Evolutionary conservation across 2,888 invertebrate genomes (phyloP).

Genomic region (Oxystoma pomonae): DNA sequence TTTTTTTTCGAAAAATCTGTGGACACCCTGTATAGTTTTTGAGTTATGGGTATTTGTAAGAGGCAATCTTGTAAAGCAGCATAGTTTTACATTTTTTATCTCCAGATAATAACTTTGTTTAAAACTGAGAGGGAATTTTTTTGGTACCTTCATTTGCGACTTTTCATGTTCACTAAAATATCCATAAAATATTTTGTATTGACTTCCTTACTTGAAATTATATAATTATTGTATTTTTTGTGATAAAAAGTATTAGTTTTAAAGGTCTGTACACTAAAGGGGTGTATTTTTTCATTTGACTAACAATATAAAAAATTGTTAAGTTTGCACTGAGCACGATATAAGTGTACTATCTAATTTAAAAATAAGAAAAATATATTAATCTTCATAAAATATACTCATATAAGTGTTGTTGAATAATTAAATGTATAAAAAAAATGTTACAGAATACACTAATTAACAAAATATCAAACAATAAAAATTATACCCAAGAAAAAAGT

Average conservation of each 20-base stretch:
- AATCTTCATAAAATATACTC: background rate
- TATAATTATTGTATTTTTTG: background rate
- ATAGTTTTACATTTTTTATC: too few species aligned
- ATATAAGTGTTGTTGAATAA: background rate
- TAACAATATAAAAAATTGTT: background rate
- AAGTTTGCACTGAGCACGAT: background rate
- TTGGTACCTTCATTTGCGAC: too few species aligned
- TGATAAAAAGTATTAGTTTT: background rate
- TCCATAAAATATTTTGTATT: too few species aligned
- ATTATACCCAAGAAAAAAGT: background rate
- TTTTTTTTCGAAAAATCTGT: too few species aligned
- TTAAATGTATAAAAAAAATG: background rate
- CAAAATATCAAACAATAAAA: background rate
- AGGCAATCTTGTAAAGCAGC: too few species aligned
- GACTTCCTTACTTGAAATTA: too few species aligned
- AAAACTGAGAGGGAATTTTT: too few species aligned
- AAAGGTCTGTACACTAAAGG: background rate
- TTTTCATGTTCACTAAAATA: too few species aligned
- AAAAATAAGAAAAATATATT: background rate
- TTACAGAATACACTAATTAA: background rate
- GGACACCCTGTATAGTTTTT: too few species aligned
- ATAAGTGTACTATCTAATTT: too few species aligned
- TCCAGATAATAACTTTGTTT: too few species aligned
- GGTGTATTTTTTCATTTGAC: background rate
- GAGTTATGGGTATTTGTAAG: too few species aligned